Conservation (phyloP, 2,888 invertebrate species). For the Eristalinus sepulchralis region DNA sequence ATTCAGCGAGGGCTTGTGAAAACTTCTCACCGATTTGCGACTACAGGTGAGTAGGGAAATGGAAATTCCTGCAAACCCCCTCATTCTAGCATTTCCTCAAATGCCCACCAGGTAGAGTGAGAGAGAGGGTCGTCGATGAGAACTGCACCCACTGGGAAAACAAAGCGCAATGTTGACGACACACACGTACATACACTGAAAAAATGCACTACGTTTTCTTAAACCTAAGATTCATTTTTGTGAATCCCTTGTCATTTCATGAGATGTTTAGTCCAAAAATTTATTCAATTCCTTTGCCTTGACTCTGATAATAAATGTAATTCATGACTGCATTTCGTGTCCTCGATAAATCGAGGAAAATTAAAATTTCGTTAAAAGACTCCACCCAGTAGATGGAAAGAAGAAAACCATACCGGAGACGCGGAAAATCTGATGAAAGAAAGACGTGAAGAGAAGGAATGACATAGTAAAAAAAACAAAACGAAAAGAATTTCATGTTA, state of each 20-base stretch:
- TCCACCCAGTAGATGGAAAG: conserved; percentile 40
- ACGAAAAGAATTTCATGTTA: conserved; percentile 17
- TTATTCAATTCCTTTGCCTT: not conserved
- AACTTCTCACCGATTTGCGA: conserved; percentile 18
- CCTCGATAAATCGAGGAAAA: not conserved
- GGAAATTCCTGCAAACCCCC: conserved; percentile 2
- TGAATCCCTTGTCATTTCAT: not conserved
- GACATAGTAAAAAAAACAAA: conserved; percentile 14
- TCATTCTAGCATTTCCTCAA: not conserved
- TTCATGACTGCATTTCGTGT: conserved; percentile 9
- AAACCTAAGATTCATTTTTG: not conserved
- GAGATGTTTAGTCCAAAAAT: not conserved
- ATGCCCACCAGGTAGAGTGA: not conserved
- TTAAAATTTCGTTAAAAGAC: conserved; percentile 47
- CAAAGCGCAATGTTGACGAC: not conserved
- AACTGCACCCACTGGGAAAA: conserved; percentile 3
- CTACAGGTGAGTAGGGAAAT: conserved; percentile 52
- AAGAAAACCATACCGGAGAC: conserved; percentile 9
- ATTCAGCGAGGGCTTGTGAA: not conserved
- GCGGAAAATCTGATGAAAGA: conserved; percentile 3
- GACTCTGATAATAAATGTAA: conserved; percentile 18
- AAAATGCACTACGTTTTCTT: not conserved
- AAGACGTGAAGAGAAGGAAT: not conserved
- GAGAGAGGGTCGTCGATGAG: not conserved
- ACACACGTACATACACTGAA: not conserved